Evolutionary conservation across 2,888 invertebrate species (phyloP).

Genomic region (Tipula unca): DNA sequence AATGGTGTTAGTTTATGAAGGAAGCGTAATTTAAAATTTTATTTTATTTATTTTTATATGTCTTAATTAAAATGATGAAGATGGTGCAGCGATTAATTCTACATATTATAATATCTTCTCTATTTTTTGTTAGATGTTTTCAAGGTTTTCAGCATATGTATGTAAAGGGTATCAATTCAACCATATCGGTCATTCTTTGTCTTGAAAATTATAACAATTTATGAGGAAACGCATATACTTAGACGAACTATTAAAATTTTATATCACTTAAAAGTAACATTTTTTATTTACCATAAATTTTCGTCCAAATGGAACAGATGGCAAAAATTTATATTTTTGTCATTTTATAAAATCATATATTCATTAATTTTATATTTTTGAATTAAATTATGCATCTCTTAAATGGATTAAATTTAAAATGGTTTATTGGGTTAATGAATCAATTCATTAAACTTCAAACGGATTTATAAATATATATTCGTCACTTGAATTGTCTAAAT

Average conservation of each 20-base stretch:
- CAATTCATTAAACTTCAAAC: too few species aligned
- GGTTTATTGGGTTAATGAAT: too few species aligned
- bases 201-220: background rate
- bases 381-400: too few species aligned
- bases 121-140: background rate
- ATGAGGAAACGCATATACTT: background rate
- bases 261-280: background rate
- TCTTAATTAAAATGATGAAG: background rate
- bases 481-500: too few species aligned
- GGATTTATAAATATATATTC: too few species aligned
- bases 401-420: too few species aligned
- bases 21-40: background rate
- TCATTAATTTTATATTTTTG: too few species aligned
- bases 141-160: background rate
- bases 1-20: background rate
- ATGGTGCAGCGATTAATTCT: background rate
- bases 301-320: background rate
- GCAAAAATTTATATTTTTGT: background rate
- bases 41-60: background rate
- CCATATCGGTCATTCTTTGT: background rate
- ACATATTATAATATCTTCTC: too few species aligned
- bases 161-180: background rate
- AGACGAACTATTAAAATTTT: background rate
- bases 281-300: background rate
- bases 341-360: background rate